Conservation (phyloP, 2,113 vertebrate species). For the Todiramphus saurophagus region DNA sequence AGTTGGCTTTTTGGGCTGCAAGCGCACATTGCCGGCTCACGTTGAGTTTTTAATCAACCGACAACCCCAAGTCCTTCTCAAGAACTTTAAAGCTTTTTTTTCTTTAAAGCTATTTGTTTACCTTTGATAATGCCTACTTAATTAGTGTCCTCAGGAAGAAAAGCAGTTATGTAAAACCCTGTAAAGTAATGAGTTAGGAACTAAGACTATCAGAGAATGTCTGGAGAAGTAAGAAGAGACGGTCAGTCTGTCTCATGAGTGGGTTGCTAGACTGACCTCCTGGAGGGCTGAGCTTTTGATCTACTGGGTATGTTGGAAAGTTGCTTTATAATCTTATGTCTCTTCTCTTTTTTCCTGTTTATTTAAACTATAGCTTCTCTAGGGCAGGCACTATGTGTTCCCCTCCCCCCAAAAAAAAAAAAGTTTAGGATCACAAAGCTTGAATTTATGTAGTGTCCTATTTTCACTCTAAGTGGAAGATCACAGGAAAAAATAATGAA, state of each 20-base stretch:
- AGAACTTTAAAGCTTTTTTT: too few relatives aligned
- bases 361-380: background rate
- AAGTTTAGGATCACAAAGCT: background rate
- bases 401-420: too few relatives aligned
- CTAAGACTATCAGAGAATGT: background rate
- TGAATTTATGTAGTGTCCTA: background rate
- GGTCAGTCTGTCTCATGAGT: background rate
- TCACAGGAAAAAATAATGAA: background rate
- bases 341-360: background rate
- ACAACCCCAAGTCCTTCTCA: too few relatives aligned
- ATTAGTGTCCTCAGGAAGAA: background rate
- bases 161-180: background rate
- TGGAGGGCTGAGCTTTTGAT: background rate
- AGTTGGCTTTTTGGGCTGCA: too few relatives aligned
- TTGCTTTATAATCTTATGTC: background rate
- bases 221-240: background rate
- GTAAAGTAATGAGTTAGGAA: background rate
- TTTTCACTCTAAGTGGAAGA: background rate
- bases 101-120: background rate
- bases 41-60: too few relatives aligned
- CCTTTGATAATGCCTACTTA: slow-evolving; percentile 4
- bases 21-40: too few relatives aligned
- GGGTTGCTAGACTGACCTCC: background rate
- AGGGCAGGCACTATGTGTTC: background rate
- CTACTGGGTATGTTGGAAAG: background rate